These are phyloP conservation scores for Tichodroma muraria DNA, from an alignment of 2,113 vertebrate species.

Conservation along the genomic window DNA sequence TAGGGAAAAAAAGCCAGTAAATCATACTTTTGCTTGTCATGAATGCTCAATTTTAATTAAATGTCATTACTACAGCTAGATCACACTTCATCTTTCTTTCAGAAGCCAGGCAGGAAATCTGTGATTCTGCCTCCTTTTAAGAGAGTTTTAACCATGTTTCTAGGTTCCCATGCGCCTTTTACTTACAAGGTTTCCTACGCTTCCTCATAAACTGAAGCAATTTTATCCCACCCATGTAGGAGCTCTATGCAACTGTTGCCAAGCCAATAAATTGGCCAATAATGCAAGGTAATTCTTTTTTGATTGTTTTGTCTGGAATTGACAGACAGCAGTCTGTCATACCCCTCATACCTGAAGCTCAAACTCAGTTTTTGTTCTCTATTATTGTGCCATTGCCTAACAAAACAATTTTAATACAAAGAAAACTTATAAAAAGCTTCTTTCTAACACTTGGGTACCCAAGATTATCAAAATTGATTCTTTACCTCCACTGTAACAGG, in stretches of 20 bases:
- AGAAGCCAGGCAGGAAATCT: neutral
- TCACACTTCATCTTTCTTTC: neutral
- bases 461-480: neutral
- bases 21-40: neutral
- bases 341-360: neutral
- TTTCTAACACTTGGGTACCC: neutral
- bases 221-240: neutral
- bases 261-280: neutral
- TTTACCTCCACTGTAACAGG: neutral
- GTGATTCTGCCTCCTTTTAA: neutral
- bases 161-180: neutral
- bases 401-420: neutral
- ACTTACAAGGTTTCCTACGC: neutral
- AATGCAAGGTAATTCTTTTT: neutral
- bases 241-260: neutral
- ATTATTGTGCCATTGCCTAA: neutral
- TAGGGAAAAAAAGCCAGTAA: neutral
- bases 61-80: neutral
- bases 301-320: neutral
- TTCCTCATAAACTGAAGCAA: neutral
- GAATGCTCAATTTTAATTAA: constrained; percentile 9
- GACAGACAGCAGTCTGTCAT: neutral
- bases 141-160: neutral
- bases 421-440: neutral
- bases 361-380: fast-evolving